These are phyloP conservation scores for Glaucopsyche alexis DNA, from an alignment of 2,888 invertebrate genomes.

Conservation along the genomic window DNA sequence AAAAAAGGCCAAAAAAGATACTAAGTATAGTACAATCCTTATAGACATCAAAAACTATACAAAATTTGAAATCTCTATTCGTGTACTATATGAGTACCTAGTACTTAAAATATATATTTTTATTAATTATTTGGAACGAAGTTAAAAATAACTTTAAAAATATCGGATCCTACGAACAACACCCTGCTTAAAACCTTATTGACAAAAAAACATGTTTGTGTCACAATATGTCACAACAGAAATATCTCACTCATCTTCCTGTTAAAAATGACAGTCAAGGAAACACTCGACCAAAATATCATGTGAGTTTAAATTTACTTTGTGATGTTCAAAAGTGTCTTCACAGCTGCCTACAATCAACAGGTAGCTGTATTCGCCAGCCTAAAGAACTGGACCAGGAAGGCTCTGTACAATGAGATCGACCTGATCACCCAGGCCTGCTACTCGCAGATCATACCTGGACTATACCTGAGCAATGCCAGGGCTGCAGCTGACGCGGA, in stretches of 20 bases:
- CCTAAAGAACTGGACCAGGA: slow-evolving; percentile 63
- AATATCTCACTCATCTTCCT: slow-evolving; percentile 33
- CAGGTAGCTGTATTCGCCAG: slow-evolving; percentile 58
- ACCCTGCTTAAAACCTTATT: not conserved
- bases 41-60: too few relatives aligned
- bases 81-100: too few relatives aligned
- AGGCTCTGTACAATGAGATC: slow-evolving; percentile 59
- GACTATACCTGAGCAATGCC: slow-evolving; percentile 71
- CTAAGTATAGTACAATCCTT: too few relatives aligned
- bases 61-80: too few relatives aligned
- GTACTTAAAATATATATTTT: too few relatives aligned
- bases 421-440: slow-evolving; percentile 70
- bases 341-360: slow-evolving; percentile 61
- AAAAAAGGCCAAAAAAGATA: too few relatives aligned
- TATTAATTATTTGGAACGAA: too few relatives aligned
- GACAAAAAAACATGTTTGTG: not conserved
- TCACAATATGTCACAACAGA: slow-evolving; percentile 43
- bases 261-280: slow-evolving; percentile 8
- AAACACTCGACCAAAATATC: slow-evolving; percentile 34
- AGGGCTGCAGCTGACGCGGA: slow-evolving; percentile 60
- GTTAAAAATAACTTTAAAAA: not conserved
- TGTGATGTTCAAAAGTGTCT: slow-evolving; percentile 65
- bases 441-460: slow-evolving; percentile 63
- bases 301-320: slow-evolving; percentile 44
- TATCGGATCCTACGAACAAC: not conserved